Evolutionary conservation across 2,888 invertebrate species (phyloP), one percentile per base, ranked within the genome.

Genomic region (Cantharis nigra): DNA sequence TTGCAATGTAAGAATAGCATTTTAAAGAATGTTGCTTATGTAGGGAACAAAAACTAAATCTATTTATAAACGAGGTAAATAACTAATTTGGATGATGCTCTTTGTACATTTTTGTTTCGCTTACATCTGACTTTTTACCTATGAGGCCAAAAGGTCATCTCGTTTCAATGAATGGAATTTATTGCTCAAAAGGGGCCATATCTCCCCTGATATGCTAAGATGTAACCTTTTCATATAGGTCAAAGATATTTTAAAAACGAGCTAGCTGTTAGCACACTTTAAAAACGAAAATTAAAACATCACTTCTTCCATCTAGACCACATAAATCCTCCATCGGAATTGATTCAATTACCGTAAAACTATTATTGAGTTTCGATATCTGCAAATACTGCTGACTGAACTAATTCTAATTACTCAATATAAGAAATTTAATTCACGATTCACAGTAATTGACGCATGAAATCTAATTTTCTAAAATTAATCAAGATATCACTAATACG

Each of bases 121-220:
- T 78, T 74, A 79, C 75, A 71, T 79, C 71, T 74, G 81, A 78
- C 86, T 85, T 86, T 86, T 86, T 86, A 86, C 87, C 85, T 87
- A 85, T 84, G 84, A 85, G 85, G 81, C 83, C 82, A 79, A 88
- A 87, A 88, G 88, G 88, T 88, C 87, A 85, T 81, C 74, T 70
- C 84, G 86, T 87, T 86, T 87, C 88, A 88, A 88, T 88, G 87
- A 86, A 83, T 84, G 80, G 81, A 83, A 87, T 87, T 88, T 88
- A 88, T 86, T 85, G 84, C 83, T 84, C 87, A 84, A 84, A 84
- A 85, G 88, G 88, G 88, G 87, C 86, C 85, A 79, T 69, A 88
- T 88, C 87, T 87, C 84, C 86, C 86, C 85, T 87, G 87, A 87
- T 87, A 86, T 81, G 85, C 80, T 85, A 86, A 86, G 86, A 85